Conservation (phyloP, 2,797 vertebrate genomes). For the Sebastiscus tertius region DNA sequence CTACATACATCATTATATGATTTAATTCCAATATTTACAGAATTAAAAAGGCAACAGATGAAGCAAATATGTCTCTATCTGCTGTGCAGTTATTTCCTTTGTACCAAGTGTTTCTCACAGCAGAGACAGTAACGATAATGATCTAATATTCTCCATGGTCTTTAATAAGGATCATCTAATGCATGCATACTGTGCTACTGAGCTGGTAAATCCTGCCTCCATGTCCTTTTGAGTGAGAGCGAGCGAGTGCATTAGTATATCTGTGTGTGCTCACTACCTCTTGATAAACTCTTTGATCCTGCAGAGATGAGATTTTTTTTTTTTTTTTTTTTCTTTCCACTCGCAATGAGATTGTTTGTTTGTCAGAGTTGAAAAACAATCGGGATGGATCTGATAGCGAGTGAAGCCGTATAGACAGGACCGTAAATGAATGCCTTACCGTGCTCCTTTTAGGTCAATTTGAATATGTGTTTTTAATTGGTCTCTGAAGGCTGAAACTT, state of each 20-base stretch:
- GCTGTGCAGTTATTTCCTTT: constrained; percentile 17
- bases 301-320: constrained; percentile 27
- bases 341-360: constrained; percentile 54
- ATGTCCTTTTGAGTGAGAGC: constrained; percentile 42
- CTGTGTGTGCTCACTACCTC: constrained; percentile 33
- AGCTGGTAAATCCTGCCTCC: constrained; percentile 47
- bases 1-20: neutral
- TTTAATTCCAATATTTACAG: constrained; percentile 21
- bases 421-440: constrained; percentile 41
- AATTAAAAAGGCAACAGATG: neutral
- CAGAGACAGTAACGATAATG: constrained; percentile 28
- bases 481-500: constrained; percentile 71
- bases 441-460: constrained; percentile 69
- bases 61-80: neutral
- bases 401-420: constrained; percentile 22
- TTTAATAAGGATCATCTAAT: constrained; percentile 59
- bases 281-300: constrained; percentile 49
- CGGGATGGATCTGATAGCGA: constrained; percentile 7
- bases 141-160: constrained; percentile 52
- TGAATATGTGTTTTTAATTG: constrained; percentile 82
- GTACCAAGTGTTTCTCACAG: constrained; percentile 14
- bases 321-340: neutral
- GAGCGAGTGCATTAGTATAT: constrained; percentile 37
- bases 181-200: constrained; percentile 38
- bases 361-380: constrained; percentile 53